phyloP scores from a whole-genome alignment of 2,797 vertebrate genomes.

The Sebastes aleutianus region DNA sequence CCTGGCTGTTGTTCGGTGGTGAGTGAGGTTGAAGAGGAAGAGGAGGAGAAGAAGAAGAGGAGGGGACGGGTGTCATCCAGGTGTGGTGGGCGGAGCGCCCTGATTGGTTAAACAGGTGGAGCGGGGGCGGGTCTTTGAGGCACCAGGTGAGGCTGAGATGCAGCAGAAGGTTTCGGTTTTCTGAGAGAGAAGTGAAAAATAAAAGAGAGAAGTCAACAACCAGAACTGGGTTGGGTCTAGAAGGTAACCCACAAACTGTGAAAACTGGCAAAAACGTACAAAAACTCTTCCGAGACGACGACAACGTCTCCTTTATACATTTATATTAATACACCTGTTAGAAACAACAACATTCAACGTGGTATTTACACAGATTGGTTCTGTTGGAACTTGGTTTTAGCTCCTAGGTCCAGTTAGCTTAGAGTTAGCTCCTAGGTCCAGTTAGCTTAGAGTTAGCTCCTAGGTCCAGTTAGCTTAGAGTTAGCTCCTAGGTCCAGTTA shows the following conservation, averaged over 20 bases:
- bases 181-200: constrained; percentile 40
- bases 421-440: too few relatives aligned
- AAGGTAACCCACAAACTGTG: too few relatives aligned
- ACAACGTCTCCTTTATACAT: neutral
- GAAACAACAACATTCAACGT: neutral
- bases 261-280: too few relatives aligned
- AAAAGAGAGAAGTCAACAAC: neutral
- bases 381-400: neutral
- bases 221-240: too few relatives aligned
- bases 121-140: constrained; percentile 83
- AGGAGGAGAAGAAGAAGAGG: neutral
- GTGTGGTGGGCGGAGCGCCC: neutral
- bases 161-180: constrained; percentile 74
- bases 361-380: neutral
- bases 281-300: too few relatives aligned
- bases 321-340: neutral
- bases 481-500: too few relatives aligned
- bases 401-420: neutral
- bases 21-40: constrained; percentile 5
- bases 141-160: constrained; percentile 70
- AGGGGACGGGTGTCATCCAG: neutral
- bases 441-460: too few relatives aligned
- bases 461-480: too few relatives aligned
- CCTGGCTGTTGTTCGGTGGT: neutral
- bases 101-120: constrained; percentile 76